A percentile compares a stretch with the other conserved stretches of the same genome.
Conservation (phyloP, 2,797 vertebrate species). For the Nothura maculosa region DNA sequence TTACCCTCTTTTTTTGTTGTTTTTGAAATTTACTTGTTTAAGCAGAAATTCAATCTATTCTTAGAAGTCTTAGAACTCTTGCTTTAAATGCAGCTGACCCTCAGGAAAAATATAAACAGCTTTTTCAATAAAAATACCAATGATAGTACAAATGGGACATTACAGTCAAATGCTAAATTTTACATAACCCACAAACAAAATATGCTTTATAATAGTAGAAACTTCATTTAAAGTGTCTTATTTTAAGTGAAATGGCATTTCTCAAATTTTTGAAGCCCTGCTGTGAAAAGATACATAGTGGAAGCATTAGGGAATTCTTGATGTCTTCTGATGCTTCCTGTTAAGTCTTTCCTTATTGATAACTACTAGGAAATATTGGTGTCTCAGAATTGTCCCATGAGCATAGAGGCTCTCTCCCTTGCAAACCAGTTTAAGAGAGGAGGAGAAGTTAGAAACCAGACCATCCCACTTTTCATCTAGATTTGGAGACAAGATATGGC, state of each 20-base stretch:
- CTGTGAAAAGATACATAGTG: background rate
- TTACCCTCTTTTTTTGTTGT: too few species aligned
- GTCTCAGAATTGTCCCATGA: background rate
- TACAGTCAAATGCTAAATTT: background rate
- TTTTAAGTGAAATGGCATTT: background rate
- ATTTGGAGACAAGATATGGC: background rate
- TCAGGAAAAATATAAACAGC: background rate
- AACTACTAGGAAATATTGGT: background rate
- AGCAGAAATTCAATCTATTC: background rate
- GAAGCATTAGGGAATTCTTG: background rate
- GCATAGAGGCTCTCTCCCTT: background rate
- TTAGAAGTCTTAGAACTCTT: constrained; percentile 28
- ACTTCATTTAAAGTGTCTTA: background rate
- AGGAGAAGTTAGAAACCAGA: background rate
- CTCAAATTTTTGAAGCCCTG: background rate
- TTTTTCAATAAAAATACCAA: constrained; percentile 41
- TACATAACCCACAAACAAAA: background rate
- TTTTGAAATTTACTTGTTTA: background rate
- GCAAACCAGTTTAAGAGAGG: background rate
- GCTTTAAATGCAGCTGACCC: constrained; percentile 3
- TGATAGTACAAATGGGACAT: background rate
- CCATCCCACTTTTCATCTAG: background rate
- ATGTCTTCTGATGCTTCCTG: background rate
- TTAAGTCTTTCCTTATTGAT: background rate
- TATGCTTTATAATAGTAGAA: background rate